Percentiles rank a stretch among this genome's conserved stretches.
Evolutionary conservation across 2,113 vertebrate genomes (phyloP).

Genomic region (Hypanus sabinus): DNA sequence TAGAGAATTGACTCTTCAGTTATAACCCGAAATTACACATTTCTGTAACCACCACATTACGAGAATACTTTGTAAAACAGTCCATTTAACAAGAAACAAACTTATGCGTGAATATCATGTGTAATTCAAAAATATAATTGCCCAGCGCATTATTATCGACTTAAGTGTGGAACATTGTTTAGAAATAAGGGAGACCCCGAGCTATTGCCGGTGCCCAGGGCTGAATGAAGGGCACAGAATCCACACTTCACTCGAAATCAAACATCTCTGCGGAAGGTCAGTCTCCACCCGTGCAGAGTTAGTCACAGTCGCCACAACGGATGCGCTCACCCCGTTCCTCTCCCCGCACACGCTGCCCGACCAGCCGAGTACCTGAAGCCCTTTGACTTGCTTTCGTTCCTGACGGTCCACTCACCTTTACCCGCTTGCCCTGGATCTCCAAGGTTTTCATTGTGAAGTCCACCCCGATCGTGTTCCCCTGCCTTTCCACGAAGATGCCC

Average conservation of each 20-base stretch:
- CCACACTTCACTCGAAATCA: too few relatives aligned
- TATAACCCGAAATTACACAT: not conserved
- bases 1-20: not conserved
- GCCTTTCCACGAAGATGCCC: slow-evolving; percentile 68
- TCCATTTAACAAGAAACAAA: not conserved
- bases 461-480: slow-evolving; percentile 77
- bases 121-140: not conserved
- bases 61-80: too few relatives aligned
- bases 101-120: not conserved
- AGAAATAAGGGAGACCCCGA: too few relatives aligned
- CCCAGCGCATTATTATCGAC: not conserved
- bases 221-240: not conserved
- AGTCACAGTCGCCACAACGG: too few relatives aligned
- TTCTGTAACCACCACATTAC: too few relatives aligned
- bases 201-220: too few relatives aligned
- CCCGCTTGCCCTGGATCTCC: slow-evolving; percentile 72
- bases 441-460: slow-evolving; percentile 81
- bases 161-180: too few relatives aligned
- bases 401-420: slow-evolving; percentile 60
- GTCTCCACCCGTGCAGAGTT: too few relatives aligned
- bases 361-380: not conserved
- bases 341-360: too few relatives aligned
- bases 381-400: too few relatives aligned
- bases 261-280: too few relatives aligned
- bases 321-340: too few relatives aligned